A percentile compares a stretch with the other conserved stretches of the same genome.
These are phyloP conservation scores for Meteorus colon DNA, from an alignment of 2,888 invertebrate genomes.

Conservation along the genomic window DNA sequence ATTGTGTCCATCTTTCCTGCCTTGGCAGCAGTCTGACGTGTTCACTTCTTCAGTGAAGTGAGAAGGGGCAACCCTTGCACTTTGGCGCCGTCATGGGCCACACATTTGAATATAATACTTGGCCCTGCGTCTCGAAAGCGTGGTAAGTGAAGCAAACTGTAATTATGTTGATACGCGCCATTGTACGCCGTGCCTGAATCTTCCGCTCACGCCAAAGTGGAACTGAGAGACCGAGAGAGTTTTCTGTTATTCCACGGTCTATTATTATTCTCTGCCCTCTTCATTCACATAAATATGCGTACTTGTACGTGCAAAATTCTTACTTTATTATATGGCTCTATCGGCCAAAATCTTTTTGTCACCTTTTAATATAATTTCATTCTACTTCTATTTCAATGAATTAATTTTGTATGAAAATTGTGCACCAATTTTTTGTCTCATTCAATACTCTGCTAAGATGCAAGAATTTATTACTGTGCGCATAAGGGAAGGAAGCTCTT, in stretches of 20 bases:
- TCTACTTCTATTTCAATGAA: background rate
- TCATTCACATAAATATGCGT: slow-evolving; percentile 13
- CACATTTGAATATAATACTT: slow-evolving; percentile 72
- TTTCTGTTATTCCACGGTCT: slow-evolving; percentile 42
- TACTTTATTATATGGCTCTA: background rate
- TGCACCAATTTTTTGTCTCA: background rate
- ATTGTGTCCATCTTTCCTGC: slow-evolving; percentile 37
- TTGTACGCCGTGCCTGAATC: slow-evolving; percentile 65
- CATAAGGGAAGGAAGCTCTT: slow-evolving; percentile 42
- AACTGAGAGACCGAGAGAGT: slow-evolving; percentile 52
- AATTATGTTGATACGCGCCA: slow-evolving; percentile 72
- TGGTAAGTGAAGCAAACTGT: slow-evolving; percentile 68
- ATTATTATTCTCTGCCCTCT: slow-evolving; percentile 32
- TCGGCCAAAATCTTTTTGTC: background rate
- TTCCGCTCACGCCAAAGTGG: slow-evolving; percentile 60
- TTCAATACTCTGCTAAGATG: background rate
- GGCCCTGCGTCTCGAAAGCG: slow-evolving; percentile 53
- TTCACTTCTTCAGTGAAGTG: slow-evolving; percentile 15
- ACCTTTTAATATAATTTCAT: background rate
- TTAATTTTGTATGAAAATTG: background rate
- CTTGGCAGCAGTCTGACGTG: slow-evolving; percentile 48
- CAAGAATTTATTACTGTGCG: slow-evolving; percentile 47
- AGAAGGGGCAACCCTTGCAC: slow-evolving; percentile 48
- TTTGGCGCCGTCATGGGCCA: slow-evolving; percentile 57
- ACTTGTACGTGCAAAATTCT: background rate